Evolutionary conservation across 2,888 invertebrate genomes (phyloP).

Genomic region (Apamea sordens): DNA sequence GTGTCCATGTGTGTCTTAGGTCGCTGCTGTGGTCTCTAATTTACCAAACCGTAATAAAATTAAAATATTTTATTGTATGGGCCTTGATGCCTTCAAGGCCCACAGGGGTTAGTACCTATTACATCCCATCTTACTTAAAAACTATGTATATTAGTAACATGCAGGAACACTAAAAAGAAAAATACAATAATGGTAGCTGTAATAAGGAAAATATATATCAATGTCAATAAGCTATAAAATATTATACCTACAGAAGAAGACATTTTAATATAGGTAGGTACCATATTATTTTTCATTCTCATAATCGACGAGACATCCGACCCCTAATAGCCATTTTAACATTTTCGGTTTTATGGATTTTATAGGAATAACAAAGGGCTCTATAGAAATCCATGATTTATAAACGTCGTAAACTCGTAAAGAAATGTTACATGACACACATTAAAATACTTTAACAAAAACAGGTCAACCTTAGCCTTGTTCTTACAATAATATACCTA

Average conservation of each 20-base stretch:
- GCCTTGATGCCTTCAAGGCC: no score
- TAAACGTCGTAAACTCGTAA: slow-evolving; percentile 16
- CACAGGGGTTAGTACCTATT: no score
- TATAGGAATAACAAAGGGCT: slow-evolving; percentile 73
- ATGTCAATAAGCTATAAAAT: neutral
- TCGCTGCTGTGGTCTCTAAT: neutral
- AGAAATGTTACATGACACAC: slow-evolving; percentile 1
- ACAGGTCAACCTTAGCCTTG: neutral
- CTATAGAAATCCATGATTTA: slow-evolving; percentile 70
- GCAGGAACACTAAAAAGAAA: no score
- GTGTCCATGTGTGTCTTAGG: neutral
- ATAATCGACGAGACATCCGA: slow-evolving; percentile 50
- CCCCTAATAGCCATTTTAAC: slow-evolving; percentile 78
- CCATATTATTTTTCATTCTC: neutral
- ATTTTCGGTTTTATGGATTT: slow-evolving; percentile 77
- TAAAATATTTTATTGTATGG: no score
- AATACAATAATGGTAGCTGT: neutral
- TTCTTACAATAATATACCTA: neutral
- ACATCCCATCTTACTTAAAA: no score
- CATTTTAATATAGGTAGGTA: slow-evolving; percentile 2
- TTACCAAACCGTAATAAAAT: neutral
- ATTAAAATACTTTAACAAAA: slow-evolving; percentile 3
- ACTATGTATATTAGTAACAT: no score
- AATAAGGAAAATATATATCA: neutral
- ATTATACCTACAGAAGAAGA: neutral